Conservation (phyloP, 2,113 vertebrate genomes). For the Eonycteris spelaea region DNA sequence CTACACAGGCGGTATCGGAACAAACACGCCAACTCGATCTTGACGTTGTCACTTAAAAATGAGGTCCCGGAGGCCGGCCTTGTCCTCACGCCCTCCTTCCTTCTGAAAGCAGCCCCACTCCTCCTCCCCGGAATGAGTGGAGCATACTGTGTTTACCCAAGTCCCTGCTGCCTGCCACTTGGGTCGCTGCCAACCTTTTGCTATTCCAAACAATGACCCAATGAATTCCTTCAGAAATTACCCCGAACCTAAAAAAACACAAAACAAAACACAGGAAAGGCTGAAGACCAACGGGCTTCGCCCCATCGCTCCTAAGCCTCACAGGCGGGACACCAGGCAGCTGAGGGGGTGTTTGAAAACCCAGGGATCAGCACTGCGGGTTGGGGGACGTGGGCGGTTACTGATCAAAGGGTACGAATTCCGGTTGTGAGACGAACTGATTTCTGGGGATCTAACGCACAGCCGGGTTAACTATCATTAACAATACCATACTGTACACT, state of each 20-base stretch:
- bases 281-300: not conserved
- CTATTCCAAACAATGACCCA: constrained; percentile 1
- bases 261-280: not conserved
- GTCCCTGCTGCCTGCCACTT: not conserved
- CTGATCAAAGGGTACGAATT: not conserved
- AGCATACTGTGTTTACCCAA: not conserved
- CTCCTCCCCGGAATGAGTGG: rapidly evolving
- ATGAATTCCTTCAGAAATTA: constrained; percentile 1
- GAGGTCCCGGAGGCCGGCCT: not conserved
- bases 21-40: not conserved
- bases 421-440: not conserved
- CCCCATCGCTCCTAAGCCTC: not conserved
- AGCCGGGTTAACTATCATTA: not conserved
- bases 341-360: not conserved
- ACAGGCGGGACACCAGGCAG: not conserved
- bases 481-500: too few relatives aligned
- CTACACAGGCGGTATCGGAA: too few relatives aligned
- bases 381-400: not conserved
- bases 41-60: not conserved
- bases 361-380: not conserved
- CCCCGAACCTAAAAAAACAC: not conserved
- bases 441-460: not conserved
- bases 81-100: not conserved
- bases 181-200: not conserved
- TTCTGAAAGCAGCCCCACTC: not conserved